Base-by-base conservation (phyloP, 2,797 vertebrate genomes). In the Rhabdomys pumilio region DNA sequence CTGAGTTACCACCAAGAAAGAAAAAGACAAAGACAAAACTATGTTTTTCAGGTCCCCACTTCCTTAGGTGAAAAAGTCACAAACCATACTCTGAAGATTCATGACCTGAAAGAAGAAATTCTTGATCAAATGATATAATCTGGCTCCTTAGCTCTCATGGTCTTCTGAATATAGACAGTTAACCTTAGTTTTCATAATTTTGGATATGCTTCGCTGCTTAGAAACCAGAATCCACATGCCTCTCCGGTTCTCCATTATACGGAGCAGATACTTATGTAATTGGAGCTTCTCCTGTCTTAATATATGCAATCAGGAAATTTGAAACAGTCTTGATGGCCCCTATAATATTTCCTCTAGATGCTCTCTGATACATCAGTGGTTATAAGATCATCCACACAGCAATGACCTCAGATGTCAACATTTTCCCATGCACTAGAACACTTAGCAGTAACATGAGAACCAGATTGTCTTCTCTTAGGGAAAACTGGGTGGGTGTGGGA, bases 341-440 rank as follows among this genome's bases (percentile, higher is more conserved):
- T 99, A 97, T 98, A 98, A 98, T 98, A 99, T 99, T 99, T 99
- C 98, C 98, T 96, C 98, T 96, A 98, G 98, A 98, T 98, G 98
- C 96, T 97, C 95, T 95, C 98, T 98, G 98, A 98, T 98, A 98
- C 96, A 97, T 96, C 97, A 96, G 97, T 1, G 94, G 96, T 98
- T 98, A 98, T 98, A 97, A 98, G 98, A 98, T 98, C 98, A 98
- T 97, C 98, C 97, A 98, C 98, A 98, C 93, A 98, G 98, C 97
- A 97, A 96, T 97, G 97, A 96, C 97, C 98, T 98, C 97, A 65
- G 92, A 95, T 97, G 96, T 96, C 98, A 98, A 97, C 97, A 90
- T 98, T 98, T 98, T 98, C 98, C 97, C 95, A 96, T 97, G 4
- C 89, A 80, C 41, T 95, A 94, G 98, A 97, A 96, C 97, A 95